A percentile compares a stretch with the other conserved stretches of the same genome.
Evolutionary conservation across 2,113 vertebrate genomes (phyloP).

Genomic region (Lophius piscatorius): DNA sequence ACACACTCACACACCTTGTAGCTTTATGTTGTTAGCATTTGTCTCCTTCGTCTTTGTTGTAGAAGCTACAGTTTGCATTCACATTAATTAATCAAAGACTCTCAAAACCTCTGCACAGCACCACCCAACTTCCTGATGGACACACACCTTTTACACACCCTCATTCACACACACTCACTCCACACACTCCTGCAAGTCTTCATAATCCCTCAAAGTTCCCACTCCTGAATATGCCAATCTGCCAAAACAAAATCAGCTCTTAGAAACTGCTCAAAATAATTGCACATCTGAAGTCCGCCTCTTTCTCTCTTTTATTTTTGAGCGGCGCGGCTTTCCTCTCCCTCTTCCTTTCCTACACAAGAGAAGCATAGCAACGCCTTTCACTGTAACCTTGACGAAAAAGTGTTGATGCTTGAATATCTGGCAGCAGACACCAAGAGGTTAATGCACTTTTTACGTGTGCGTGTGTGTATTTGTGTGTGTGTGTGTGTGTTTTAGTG

Average conservation of each 20-base stretch:
- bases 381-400: conserved; percentile 62
- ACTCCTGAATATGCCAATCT: too few species aligned
- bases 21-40: conserved; percentile 9
- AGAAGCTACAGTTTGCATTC: conserved; percentile 24
- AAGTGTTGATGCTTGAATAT: conserved; percentile 59
- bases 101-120: too few species aligned
- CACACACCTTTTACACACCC: background rate
- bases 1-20: conserved; percentile 7
- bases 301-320: too few species aligned
- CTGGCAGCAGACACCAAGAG: conserved; percentile 53
- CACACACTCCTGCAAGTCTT: too few species aligned
- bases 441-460: conserved; percentile 60
- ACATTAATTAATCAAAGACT: conserved; percentile 51
- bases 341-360: background rate
- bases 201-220: too few species aligned
- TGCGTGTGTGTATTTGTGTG: conserved; percentile 14
- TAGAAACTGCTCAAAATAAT: too few species aligned
- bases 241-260: too few species aligned
- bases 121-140: background rate
- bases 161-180: conserved; percentile 7
- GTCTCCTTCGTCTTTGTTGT: too few species aligned
- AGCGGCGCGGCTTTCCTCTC: too few species aligned
- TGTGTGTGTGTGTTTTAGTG: background rate
- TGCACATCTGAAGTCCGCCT: too few species aligned
- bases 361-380: conserved; percentile 28